phyloP scores from a whole-genome alignment of 2,888 invertebrate genomes.

The Ochropleura leucogaster region DNA sequence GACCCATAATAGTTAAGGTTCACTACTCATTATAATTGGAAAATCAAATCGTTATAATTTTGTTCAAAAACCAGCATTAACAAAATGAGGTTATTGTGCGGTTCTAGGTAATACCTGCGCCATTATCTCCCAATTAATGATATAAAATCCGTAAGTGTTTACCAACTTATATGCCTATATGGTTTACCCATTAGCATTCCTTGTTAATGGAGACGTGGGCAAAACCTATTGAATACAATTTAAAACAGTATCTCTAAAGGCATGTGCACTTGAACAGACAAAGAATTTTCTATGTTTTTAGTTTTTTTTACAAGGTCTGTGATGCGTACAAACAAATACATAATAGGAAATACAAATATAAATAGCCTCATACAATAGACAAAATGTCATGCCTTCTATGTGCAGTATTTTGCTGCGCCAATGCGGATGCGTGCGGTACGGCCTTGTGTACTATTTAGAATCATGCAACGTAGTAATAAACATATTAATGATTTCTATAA shows the following conservation, averaged over 20 bases:
- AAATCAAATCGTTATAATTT: slow-evolving; percentile 8
- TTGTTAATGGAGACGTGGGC: slow-evolving; percentile 34
- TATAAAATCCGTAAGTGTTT: slow-evolving; percentile 32
- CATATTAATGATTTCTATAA: slow-evolving; percentile 14
- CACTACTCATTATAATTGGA: slow-evolving; percentile 2
- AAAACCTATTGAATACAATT: slow-evolving; percentile 29
- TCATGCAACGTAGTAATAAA: slow-evolving; percentile 49
- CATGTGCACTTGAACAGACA: slow-evolving; percentile 17
- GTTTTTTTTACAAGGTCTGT: slow-evolving; percentile 27
- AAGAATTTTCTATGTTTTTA: slow-evolving; percentile 34
- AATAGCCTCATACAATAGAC: slow-evolving; percentile 23
- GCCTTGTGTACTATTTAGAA: slow-evolving; percentile 56
- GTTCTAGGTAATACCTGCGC: slow-evolving; percentile 25
- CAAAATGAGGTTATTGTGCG: slow-evolving; percentile 30
- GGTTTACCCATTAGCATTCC: slow-evolving; percentile 42
- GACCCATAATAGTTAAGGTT: slow-evolving; percentile 5
- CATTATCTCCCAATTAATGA: slow-evolving; percentile 25
- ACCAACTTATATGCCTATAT: slow-evolving; percentile 22
- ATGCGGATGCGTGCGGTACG: slow-evolving; percentile 54
- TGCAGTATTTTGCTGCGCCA: slow-evolving; percentile 45
- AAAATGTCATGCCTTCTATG: slow-evolving; percentile 42
- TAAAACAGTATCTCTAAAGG: slow-evolving; percentile 12
- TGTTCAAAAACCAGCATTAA: slow-evolving; percentile 15
- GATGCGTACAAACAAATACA: slow-evolving; percentile 27
- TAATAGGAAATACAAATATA: slow-evolving; percentile 40